Evolutionary conservation across 2,797 vertebrate species (phyloP), one percentile per base, ranked within the genome.

Genomic region (Darevskia nairensis): DNA sequence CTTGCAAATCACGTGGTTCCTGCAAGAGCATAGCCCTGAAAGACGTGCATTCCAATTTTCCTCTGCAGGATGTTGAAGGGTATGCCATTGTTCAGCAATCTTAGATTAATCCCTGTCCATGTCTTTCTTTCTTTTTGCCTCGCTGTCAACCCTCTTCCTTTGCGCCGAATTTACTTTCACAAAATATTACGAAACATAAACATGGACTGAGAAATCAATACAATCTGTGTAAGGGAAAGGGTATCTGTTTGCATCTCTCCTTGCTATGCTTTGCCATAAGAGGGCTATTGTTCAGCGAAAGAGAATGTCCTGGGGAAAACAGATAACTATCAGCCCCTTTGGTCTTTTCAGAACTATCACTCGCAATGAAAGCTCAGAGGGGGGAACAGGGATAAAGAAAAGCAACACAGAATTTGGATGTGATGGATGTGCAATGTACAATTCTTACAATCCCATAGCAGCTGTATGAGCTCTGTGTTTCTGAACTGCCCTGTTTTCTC

Each of bases 241-340:
- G 44, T 80, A 84, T 69, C 55, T 27, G 19, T 50, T 32, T n/a
- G 61, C 29, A 55, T 84, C 41, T 68, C 80, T 74, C 86, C 44
- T 83, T 41, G n/a, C 21, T 32, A 66, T 75, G 32, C 29, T 84
- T 55, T 84, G 61, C 29, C 80, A 2, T 27, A 19, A 55, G 29
- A 68, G 68, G 32, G 10, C 55, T 84, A 75, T 80, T 87, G 76
- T 84, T 87, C 17, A 84, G 85, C 59, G 29, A 75, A 80, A 35
- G 69, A 75, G 44, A 84, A 75, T 55, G 25, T 87, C 68, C 76
- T 44, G 35, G 68, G 74, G 84, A 64, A 77, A 79, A 11, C 23
- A 87, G 72, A 82, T 82, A 68, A 27, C 59, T 69, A 88, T 83
- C n/a, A 83, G 41, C 21, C 3, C 9, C n/a, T 89, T 85, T 85